A percentile compares a stretch with the other conserved stretches of the same genome.
These are phyloP conservation scores for Linurgus olivaceus DNA, from an alignment of 2,797 vertebrate species.

Conservation along the genomic window DNA sequence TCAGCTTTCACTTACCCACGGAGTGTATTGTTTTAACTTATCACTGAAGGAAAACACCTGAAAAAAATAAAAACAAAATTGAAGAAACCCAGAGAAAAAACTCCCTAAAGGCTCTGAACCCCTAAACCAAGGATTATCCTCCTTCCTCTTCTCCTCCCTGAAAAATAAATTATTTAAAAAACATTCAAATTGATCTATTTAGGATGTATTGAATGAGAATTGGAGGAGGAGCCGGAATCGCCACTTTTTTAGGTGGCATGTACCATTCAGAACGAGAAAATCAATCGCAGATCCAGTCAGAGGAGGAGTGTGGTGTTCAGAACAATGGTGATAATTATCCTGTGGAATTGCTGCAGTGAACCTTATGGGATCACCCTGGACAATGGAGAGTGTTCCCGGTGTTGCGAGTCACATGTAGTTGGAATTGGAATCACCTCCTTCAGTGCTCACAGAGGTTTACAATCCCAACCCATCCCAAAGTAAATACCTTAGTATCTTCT, in stretches of 20 bases:
- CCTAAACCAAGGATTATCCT: not conserved
- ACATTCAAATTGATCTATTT: not conserved
- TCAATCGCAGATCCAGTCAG: not conserved
- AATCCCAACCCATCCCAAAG: not conserved
- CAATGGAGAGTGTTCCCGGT: not conserved
- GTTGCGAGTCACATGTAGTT: not conserved
- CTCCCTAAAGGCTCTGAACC: not conserved
- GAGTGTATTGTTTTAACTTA: not conserved
- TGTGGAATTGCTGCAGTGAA: not conserved
- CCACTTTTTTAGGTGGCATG: not conserved
- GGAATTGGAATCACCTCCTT: not conserved
- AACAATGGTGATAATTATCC: not conserved
- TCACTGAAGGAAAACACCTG: not conserved
- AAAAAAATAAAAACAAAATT: not conserved
- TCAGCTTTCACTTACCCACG: not conserved
- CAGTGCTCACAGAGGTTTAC: not conserved
- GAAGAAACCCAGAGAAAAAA: not conserved
- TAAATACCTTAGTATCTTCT: slow-evolving; percentile 15
- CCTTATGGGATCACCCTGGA: not conserved
- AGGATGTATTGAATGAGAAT: not conserved
- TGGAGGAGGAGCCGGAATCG: not conserved
- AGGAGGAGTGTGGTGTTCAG: not conserved
- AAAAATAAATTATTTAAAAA: not conserved
- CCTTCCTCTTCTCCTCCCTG: not conserved
- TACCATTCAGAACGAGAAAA: not conserved